Base-by-base conservation (phyloP, 2,113 vertebrate genomes). In the Nibea coibor region DNA sequence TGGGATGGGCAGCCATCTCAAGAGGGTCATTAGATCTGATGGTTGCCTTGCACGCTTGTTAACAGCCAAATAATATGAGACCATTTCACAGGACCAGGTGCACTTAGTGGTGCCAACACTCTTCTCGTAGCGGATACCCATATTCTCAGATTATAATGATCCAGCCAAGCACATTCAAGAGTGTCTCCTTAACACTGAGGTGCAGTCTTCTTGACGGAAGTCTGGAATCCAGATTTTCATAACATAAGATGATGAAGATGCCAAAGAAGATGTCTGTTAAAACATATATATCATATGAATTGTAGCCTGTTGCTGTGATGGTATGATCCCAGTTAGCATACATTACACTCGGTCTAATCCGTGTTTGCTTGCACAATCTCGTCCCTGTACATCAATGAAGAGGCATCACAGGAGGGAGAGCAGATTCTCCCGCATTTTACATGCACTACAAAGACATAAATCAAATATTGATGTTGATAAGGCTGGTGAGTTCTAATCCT, bases 11-110 rank as follows among this genome's bases (percentile, higher is more conserved):
- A 82, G 70, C 69, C 72, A 65, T 88, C 75, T 86, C 68, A 2
- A 57, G 57, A 50, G 73, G 75, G 73, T 85, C 80, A 76, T 92
- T 89, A 89, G 63, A 73, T 53, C 57, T 85, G 82, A 84, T 87
- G 74, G 82, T 82, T 88, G 72, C 82, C 65, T 81, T 84, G 68
- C 75, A 80, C 76, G 82, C 72, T 86, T 82, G 82, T 88, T 87
- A 87, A 78, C 75, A 72, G 78, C 69, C 73, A 86, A 88, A 88
- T 82, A 87, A 81, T 72, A 79, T 16, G 54, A 88, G 76, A 67
- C 78, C 73, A 83, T 84, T 91, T 81, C 68, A 81, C 65, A 84
- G 65, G 75, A 75, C 73, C 69, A 66, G 75, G 86, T 83, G 87
- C 83, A 84, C 82, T 87, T 78, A 84, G 81, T 74, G 76, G 39